phyloP scores from a whole-genome alignment of 2,888 invertebrate genomes.

The Diadegma fenestrale region DNA sequence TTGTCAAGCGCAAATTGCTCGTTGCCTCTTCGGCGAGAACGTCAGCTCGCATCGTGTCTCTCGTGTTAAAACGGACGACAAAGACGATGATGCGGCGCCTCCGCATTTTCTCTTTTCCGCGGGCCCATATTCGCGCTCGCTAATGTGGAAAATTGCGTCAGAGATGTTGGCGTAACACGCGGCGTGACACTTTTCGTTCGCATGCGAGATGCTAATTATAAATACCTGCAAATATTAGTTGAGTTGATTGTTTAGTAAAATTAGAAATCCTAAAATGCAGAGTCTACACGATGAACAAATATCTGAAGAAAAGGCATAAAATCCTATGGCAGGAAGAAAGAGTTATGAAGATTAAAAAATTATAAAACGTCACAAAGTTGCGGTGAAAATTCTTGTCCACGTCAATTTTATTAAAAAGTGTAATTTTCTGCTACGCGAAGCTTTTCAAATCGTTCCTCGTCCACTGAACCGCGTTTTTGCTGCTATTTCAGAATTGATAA shows the following conservation, averaged over 20 bases:
- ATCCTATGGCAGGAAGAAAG: background rate
- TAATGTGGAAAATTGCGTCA: constrained; percentile 36
- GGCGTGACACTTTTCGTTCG: constrained; percentile 21
- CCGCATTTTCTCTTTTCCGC: constrained; percentile 30
- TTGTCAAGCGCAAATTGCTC: constrained; percentile 60
- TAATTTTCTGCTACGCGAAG: background rate
- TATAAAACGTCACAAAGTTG: background rate
- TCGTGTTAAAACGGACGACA: constrained; percentile 25
- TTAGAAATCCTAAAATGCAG: background rate
- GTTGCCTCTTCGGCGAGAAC: constrained; percentile 43
- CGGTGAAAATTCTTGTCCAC: background rate
- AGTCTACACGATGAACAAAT: background rate
- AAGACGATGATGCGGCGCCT: constrained; percentile 36
- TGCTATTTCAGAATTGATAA: background rate
- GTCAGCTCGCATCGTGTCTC: background rate
- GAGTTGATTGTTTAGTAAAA: background rate
- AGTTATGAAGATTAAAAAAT: constrained; percentile 4
- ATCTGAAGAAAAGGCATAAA: background rate
- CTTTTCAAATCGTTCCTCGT: background rate
- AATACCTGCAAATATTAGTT: constrained; percentile 9
- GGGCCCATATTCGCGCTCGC: background rate
- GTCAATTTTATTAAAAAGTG: background rate
- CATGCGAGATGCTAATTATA: constrained; percentile 50
- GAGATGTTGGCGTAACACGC: constrained; percentile 51
- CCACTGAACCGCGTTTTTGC: background rate